phyloP scores from a whole-genome alignment of 2,113 vertebrate genomes.

The Morphnarchus princeps region DNA sequence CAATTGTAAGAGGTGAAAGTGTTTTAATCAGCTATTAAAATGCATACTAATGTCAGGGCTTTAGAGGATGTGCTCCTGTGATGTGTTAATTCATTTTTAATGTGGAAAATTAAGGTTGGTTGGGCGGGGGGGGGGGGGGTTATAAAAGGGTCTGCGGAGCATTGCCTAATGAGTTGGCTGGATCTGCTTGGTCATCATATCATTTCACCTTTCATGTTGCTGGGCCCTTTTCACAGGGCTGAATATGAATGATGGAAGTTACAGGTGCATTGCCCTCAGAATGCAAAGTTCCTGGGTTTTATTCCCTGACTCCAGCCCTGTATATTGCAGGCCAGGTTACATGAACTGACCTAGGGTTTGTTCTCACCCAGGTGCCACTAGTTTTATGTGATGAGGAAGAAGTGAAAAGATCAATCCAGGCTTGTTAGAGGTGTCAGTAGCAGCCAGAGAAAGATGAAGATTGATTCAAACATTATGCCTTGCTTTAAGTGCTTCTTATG shows the following conservation, averaged over 20 bases:
- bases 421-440: not conserved
- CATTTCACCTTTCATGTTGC: not conserved
- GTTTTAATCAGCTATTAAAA: constrained; percentile 53
- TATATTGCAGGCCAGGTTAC: not conserved
- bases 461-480: not conserved
- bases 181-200: not conserved
- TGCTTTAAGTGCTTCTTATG: not conserved
- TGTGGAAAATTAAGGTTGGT: not conserved
- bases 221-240: not conserved
- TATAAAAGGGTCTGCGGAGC: not conserved
- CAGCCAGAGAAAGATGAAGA: not conserved
- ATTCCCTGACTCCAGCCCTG: not conserved
- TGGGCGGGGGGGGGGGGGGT: no score
- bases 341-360: not conserved
- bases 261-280: not conserved
- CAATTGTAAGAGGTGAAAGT: not conserved
- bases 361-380: not conserved
- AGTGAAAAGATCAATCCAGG: not conserved
- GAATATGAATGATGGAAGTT: not conserved
- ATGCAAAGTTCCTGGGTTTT: not conserved
- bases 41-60: not conserved
- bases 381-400: not conserved
- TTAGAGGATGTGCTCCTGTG: not conserved
- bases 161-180: not conserved
- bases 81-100: constrained; percentile 25